Evolutionary conservation across 30 jellyfish, hydroid and myxozoan genomes (phyloP), one percentile per base, ranked within the genome.

Genomic region (Chrysaora quinquecirrha): DNA sequence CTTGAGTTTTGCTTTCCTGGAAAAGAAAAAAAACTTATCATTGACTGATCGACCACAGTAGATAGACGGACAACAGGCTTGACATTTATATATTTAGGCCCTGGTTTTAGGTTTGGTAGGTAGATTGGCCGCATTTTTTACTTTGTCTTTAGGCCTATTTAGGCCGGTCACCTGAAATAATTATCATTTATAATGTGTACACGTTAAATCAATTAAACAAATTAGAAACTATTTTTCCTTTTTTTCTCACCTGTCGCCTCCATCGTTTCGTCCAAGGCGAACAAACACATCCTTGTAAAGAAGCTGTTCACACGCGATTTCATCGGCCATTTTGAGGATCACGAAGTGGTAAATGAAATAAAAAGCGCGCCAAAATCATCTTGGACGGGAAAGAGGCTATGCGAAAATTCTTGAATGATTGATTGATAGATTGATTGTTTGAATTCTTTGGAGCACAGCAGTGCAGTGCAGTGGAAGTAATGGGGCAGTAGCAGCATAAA

Each of bases 1-100:
- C 7, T 30, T 66, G 28, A 80, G 75, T 11, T 56, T 80, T 48
- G 83, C 50, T 21, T 80, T 52, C 71, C 90, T 80, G 48, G 9
- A 4, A 52, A 52, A 2, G 19, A 52, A 52, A 52, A 52, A 3
- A 25, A n/a, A n/a, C n/a, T n/a, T n/a, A n/a, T n/a, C n/a, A n/a
- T n/a, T n/a, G n/a, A n/a, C n/a, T n/a, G n/a, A n/a, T n/a, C n/a
- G n/a, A n/a, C n/a, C n/a, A n/a, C n/a, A n/a, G n/a, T n/a, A n/a
- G n/a, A n/a, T n/a, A n/a, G n/a, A n/a, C n/a, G n/a, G n/a, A n/a
- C n/a, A n/a, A n/a, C n/a, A n/a, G n/a, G n/a, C n/a, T n/a, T n/a
- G n/a, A n/a, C n/a, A n/a, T n/a, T n/a, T n/a, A n/a, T n/a, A n/a
- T n/a, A n/a, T n/a, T n/a, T n/a, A n/a, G n/a, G n/a, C n/a, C n/a